These are phyloP conservation scores for Acanthiza pusilla DNA, from an alignment of 2,797 vertebrate species.

Conservation along the genomic window DNA sequence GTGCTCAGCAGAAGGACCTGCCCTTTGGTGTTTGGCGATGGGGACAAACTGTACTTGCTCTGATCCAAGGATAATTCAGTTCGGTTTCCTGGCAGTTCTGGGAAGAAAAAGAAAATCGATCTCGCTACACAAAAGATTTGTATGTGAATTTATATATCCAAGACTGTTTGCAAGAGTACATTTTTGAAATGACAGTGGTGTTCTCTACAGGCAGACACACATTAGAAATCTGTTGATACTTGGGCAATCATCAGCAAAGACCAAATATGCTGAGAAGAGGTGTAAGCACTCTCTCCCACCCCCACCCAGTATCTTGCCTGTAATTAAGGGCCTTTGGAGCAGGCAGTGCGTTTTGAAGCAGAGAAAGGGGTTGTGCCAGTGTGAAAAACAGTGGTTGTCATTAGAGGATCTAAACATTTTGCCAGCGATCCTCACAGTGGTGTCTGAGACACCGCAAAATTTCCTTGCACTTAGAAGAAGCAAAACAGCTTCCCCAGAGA, in stretches of 20 bases:
- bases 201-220: neutral
- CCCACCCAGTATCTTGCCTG: neutral
- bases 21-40: slow-evolving; percentile 8
- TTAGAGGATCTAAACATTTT: neutral
- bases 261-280: neutral
- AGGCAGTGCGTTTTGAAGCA: neutral
- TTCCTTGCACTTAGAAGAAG: neutral
- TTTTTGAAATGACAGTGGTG: neutral
- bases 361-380: neutral
- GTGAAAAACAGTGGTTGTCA: neutral
- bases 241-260: neutral
- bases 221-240: neutral
- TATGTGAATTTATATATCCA: slow-evolving; percentile 27
- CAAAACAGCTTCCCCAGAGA: neutral
- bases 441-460: neutral
- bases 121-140: neutral
- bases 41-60: slow-evolving; percentile 15
- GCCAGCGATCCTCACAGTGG: neutral
- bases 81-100: slow-evolving; percentile 55
- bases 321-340: neutral
- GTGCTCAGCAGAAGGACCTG: slow-evolving; percentile 10
- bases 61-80: slow-evolving; percentile 39
- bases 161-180: neutral
- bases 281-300: neutral
- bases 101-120: neutral